A percentile compares a stretch with the other conserved stretches of the same genome.
Conservation (phyloP, 2,888 invertebrate genomes). For the Pandemis cinnamomeana region DNA sequence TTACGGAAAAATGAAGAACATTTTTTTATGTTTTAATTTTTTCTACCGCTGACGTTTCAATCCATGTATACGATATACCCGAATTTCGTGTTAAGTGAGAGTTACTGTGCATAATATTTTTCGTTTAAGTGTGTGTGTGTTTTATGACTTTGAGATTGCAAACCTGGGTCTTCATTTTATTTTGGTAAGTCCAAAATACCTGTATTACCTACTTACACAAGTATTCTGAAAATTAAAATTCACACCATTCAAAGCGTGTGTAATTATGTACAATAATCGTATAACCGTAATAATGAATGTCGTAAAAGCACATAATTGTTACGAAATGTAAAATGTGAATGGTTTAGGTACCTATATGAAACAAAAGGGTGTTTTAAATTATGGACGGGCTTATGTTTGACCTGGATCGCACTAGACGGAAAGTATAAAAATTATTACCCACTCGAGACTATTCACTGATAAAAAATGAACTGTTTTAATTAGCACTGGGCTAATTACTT, state of each 20-base stretch:
- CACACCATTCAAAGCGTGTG: not conserved
- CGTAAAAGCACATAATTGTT: not conserved
- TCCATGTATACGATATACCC: slow-evolving; percentile 27
- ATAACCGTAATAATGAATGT: not conserved
- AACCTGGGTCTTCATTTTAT: not conserved
- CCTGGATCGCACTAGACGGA: slow-evolving; percentile 9
- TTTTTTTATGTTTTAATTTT: slow-evolving; percentile 14
- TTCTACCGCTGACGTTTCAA: slow-evolving; percentile 5
- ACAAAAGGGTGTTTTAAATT: slow-evolving; percentile 4
- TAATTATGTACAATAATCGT: not conserved
- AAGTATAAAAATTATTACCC: not conserved
- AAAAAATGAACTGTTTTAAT: not conserved
- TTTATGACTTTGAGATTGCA: slow-evolving; percentile 34
- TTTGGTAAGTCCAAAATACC: slow-evolving; percentile 26
- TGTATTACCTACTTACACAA: not conserved
- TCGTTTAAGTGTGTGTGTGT: slow-evolving; percentile 30
- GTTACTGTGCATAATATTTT: slow-evolving; percentile 33
- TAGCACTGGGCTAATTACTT: not conserved
- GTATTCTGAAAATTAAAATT: not conserved
- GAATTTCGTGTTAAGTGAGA: slow-evolving; percentile 33
- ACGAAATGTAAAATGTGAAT: not conserved
- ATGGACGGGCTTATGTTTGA: slow-evolving; percentile 10
- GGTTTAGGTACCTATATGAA: not conserved
- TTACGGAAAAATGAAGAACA: not conserved
- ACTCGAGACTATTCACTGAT: not conserved